Percentiles rank a stretch among this genome's conserved stretches.
phyloP scores from a whole-genome alignment of 1,140 invertebrate species.

The Bilobella aurantiaca region DNA sequence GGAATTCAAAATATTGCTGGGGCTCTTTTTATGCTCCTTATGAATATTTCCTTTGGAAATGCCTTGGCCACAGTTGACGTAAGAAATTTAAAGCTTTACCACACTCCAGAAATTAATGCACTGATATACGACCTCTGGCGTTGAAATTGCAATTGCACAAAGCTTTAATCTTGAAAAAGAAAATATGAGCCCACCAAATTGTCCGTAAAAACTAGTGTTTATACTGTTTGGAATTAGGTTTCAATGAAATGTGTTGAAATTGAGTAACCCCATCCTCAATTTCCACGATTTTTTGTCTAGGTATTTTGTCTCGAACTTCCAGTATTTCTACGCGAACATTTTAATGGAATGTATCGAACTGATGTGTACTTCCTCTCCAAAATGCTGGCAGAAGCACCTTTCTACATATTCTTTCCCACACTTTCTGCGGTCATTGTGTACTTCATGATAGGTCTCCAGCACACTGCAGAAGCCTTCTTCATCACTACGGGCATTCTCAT shows the following conservation, averaged over 20 bases:
- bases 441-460: conserved; percentile 65
- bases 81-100: conserved; percentile 36
- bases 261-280: background rate
- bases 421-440: conserved; percentile 76
- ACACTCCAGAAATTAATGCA: background rate
- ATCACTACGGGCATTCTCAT: conserved; percentile 21
- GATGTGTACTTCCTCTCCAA: conserved; percentile 89
- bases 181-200: background rate
- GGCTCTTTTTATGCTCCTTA: conserved; percentile 82
- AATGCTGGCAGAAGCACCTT: conserved; percentile 73
- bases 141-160: no score
- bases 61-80: conserved; percentile 79
- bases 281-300: conserved; percentile 44
- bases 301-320: conserved; percentile 84
- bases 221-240: no score
- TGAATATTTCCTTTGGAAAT: conserved; percentile 89
- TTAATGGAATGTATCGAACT: conserved; percentile 80
- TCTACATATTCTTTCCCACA: conserved; percentile 67
- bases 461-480: conserved; percentile 37
- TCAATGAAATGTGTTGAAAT: no score
- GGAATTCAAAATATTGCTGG: conserved; percentile 94
- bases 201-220: no score
- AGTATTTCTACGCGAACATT: conserved; percentile 80
- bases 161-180: background rate
- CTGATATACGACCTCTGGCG: background rate